These are phyloP conservation scores for Heteronetta atricapilla DNA, from an alignment of 2,113 vertebrate genomes.

Conservation along the genomic window DNA sequence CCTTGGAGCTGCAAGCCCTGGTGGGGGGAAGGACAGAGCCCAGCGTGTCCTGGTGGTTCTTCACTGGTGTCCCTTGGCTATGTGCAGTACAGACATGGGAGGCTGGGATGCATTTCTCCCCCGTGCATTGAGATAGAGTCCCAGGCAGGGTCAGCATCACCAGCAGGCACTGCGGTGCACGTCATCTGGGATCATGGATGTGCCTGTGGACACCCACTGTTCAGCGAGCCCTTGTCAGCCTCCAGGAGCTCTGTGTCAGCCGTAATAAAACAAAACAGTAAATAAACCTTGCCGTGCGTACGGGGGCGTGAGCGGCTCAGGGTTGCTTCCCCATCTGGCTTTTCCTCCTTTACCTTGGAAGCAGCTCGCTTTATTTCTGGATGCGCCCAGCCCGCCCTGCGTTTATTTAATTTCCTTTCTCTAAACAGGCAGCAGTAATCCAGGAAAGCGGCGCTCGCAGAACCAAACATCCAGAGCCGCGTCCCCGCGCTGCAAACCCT, in stretches of 20 bases:
- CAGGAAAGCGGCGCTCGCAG: constrained; percentile 59
- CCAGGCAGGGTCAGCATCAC: neutral
- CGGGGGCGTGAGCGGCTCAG: neutral
- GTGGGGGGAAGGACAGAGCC: neutral
- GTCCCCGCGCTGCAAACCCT: constrained; percentile 14
- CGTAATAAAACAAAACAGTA: neutral
- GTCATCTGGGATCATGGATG: neutral
- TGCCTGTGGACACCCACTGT: neutral
- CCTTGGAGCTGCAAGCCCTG: neutral
- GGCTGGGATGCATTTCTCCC: neutral
- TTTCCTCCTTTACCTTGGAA: constrained; percentile 34
- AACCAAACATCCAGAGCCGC: constrained; percentile 72
- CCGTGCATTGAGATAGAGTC: neutral
- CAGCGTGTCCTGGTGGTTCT: neutral
- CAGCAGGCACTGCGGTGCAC: neutral
- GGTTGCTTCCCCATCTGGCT: neutral
- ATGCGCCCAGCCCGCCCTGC: constrained; percentile 6
- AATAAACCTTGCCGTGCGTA: neutral
- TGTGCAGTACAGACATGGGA: neutral
- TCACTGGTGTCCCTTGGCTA: neutral
- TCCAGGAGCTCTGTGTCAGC: neutral
- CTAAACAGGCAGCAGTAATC: constrained; percentile 72
- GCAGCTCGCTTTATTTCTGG: constrained; percentile 40
- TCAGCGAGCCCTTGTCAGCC: neutral
- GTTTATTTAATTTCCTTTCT: constrained; percentile 69